Percentiles rank a stretch among this genome's conserved stretches.
These are phyloP conservation scores for Sylvicapra grimmia DNA, from an alignment of 2,113 vertebrate genomes.

Conservation along the genomic window DNA sequence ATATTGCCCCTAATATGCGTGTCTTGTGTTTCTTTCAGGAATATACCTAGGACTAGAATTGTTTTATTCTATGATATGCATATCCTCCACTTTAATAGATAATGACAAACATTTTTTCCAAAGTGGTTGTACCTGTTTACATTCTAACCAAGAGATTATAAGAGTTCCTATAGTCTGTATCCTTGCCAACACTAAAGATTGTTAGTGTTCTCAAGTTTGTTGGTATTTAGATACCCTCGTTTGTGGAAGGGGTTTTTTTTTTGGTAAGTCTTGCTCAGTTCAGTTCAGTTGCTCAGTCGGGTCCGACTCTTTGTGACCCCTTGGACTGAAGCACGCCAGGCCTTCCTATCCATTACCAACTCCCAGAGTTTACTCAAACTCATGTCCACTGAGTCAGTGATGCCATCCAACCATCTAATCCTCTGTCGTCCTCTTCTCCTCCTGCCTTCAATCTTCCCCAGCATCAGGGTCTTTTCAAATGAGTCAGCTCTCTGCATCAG, in stretches of 20 bases:
- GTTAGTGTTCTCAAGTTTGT: slow-evolving; percentile 19
- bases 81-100: background rate
- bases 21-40: background rate
- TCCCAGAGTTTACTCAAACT: background rate
- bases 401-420: background rate
- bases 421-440: background rate
- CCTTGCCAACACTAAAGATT: background rate
- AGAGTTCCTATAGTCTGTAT: background rate
- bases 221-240: background rate
- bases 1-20: background rate
- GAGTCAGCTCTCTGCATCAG: background rate
- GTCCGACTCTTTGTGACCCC: background rate
- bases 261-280: background rate
- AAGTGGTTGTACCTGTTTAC: slow-evolving; percentile 11
- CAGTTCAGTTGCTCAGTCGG: background rate
- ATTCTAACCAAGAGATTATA: background rate
- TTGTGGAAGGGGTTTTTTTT: background rate
- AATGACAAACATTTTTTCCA: background rate
- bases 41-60: background rate
- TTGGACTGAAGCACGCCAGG: background rate
- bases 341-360: background rate
- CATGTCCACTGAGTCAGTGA: background rate
- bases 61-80: background rate
- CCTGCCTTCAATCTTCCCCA: background rate
- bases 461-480: background rate